Evolutionary conservation across 2,113 vertebrate genomes (phyloP).

Genomic region (Illadopsis cleaveri): DNA sequence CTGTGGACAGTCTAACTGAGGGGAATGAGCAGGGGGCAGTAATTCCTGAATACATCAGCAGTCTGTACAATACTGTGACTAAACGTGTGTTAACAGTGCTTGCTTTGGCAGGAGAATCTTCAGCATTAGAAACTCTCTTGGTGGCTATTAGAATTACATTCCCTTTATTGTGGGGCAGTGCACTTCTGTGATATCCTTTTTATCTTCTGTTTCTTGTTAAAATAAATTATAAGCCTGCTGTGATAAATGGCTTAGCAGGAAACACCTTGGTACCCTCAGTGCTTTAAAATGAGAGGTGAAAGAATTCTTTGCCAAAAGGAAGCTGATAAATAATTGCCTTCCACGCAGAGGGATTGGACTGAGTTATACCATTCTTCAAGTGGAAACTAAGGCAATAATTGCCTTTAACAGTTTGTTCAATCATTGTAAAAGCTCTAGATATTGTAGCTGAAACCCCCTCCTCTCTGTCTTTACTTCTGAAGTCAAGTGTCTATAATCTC

Average conservation of each 20-base stretch:
- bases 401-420: not conserved
- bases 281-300: constrained; percentile 41
- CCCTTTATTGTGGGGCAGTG: not conserved
- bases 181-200: constrained; percentile 40
- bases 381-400: constrained; percentile 21
- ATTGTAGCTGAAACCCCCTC: not conserved
- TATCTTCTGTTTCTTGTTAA: constrained; percentile 36
- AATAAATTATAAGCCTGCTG: constrained; percentile 52
- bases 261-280: constrained; percentile 58
- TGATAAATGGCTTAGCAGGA: constrained; percentile 60
- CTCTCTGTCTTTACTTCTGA: not conserved
- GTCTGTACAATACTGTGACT: not conserved
- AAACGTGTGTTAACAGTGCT: not conserved
- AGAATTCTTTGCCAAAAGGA: constrained; percentile 50
- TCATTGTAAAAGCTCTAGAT: not conserved
- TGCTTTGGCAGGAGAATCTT: constrained; percentile 1
- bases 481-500: not conserved
- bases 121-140: not conserved
- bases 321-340: constrained; percentile 45
- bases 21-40: not conserved
- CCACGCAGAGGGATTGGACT: not conserved
- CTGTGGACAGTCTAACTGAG: not conserved
- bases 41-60: not conserved
- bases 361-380: not conserved
- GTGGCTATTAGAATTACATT: not conserved